These are phyloP conservation scores for Spatulosminthurus flaviceps DNA, from an alignment of 2,888 invertebrate genomes.

Conservation along the genomic window DNA sequence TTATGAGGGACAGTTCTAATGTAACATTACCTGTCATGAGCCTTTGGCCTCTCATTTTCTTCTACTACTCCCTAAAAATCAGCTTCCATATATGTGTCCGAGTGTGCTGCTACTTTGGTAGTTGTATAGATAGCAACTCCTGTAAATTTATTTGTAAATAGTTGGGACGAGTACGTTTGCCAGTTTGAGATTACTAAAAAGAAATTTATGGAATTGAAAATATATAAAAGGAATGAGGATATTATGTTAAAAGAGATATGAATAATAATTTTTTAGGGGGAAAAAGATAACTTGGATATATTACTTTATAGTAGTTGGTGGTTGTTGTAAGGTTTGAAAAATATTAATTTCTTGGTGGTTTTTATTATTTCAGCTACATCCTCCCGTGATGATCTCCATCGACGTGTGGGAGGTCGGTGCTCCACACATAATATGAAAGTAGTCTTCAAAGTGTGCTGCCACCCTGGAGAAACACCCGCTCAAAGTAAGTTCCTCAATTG, in stretches of 20 bases:
- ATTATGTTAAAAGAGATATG: not conserved
- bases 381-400: conserved; percentile 88
- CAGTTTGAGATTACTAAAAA: no score
- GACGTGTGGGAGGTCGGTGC: conserved; percentile 92
- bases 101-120: no score
- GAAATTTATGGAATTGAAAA: no score
- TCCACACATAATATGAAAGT: conserved; percentile 94
- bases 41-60: not conserved
- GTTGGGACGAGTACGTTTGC: no score
- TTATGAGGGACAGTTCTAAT: conserved; percentile 38
- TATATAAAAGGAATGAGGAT: no score
- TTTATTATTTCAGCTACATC: conserved; percentile 77
- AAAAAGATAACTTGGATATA: no score
- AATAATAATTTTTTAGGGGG: not conserved
- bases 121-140: no score
- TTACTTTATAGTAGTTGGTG: no score
- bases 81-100: no score
- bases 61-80: not conserved
- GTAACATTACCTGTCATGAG: conserved; percentile 3
- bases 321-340: not conserved
- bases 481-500: conserved; percentile 66
- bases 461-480: conserved; percentile 73
- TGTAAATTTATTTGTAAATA: no score
- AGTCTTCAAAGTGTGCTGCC: conserved; percentile 92
- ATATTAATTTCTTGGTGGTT: conserved; percentile 1